Base-by-base conservation (phyloP, 2,888 invertebrate genomes). In the Lochmaea crataegi region DNA sequence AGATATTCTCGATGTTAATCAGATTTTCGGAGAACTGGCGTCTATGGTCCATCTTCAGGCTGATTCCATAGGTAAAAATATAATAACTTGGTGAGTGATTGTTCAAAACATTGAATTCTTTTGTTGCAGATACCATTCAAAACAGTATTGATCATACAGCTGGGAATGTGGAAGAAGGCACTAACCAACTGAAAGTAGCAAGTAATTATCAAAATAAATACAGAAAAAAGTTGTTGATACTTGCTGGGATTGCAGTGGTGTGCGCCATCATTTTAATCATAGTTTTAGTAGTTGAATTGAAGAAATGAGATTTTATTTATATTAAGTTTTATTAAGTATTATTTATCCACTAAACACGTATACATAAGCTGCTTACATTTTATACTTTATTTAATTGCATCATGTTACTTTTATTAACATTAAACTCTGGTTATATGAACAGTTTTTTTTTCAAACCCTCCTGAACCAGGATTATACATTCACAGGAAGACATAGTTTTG, bases 131-230 rank as follows among this genome's bases (percentile, higher is more conserved):
- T 86, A 91, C 93, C 7, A 95, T 96, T 79, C 96, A 96, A 85
- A 92, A 91, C 80, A 92, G 92, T 87, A 92, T 96, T 82, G 95
- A 95, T 82, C 89, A 90, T 73, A 92, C 94, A 1, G 90, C 91
- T 67, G 90, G 90, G 2, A 90, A 93, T 80, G 94, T 96, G 5
- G 95, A 95, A 84, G 87, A 91, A n/a, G 97, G 95, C 0, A 90
- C 91, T 7, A 91, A 92, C 76, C 93, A 96, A 82, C 86, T 97
- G n/a, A 95, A 95, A 85, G 96, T 96, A 18, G 91, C 93, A 45
- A 90, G 91, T 79, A 38, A 38, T 38, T 92, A 95, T 87, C 94
- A 95, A 87, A 92, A 92, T 85, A 90, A 90, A 84, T 93, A 92
- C 85, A 90, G 95, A 71, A 91, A 91, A 84, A 94, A 93, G 88